phyloP scores from a whole-genome alignment of 2,113 vertebrate species.

The Anguilla japonica region DNA sequence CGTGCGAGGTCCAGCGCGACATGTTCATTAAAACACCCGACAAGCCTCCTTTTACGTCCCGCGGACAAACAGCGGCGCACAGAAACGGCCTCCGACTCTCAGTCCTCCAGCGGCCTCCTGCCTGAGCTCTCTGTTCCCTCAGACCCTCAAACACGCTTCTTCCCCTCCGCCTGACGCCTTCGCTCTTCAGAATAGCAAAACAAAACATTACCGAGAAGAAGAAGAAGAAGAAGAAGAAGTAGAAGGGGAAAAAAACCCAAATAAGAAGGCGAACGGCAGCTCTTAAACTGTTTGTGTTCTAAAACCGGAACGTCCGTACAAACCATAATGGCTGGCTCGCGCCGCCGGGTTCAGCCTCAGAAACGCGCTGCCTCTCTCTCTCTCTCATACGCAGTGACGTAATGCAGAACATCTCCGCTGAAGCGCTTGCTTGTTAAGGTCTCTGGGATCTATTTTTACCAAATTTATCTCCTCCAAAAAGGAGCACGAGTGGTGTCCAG shows the following conservation, averaged over 20 bases:
- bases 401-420: conserved; percentile 74
- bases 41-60: not conserved
- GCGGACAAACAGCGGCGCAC: not conserved
- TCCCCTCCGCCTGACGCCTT: conserved; percentile 58
- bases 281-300: conserved; percentile 75
- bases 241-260: conserved; percentile 45
- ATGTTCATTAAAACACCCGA: not conserved
- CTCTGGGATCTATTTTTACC: conserved; percentile 74
- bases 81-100: not conserved
- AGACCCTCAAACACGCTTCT: not conserved
- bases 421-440: conserved; percentile 74
- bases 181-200: conserved; percentile 47
- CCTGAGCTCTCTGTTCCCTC: conserved; percentile 54
- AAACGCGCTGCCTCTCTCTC: conserved; percentile 46
- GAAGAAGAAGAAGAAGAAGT: conserved; percentile 38
- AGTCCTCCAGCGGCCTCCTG: conserved; percentile 27
- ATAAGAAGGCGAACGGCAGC: conserved; percentile 67
- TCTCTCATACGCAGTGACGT: conserved; percentile 74
- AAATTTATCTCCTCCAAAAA: conserved; percentile 69
- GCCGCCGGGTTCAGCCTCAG: conserved; percentile 61
- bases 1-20: not conserved
- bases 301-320: conserved; percentile 79
- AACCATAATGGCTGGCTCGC: conserved; percentile 74
- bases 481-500: conserved; percentile 66
- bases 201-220: conserved; percentile 63